These are phyloP conservation scores for Eustalomyia histrio DNA, from an alignment of 2,888 invertebrate genomes.

Conservation along the genomic window DNA sequence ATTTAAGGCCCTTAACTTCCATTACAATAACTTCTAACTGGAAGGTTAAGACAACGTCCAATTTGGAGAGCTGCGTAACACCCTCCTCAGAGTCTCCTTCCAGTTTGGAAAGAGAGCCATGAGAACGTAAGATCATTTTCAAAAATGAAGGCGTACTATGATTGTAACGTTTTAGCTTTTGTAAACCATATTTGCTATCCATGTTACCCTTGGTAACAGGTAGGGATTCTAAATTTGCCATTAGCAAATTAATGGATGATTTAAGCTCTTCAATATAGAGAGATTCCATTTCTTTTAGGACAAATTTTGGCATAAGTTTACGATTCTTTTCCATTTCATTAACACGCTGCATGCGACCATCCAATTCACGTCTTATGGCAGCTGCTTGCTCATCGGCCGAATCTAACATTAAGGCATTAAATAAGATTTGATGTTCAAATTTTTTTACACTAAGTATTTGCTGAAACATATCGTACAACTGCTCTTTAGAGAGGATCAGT, in stretches of 20 bases:
- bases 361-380: slow-evolving; percentile 98
- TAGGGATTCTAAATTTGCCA: slow-evolving; percentile 99
- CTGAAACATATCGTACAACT: slow-evolving; percentile 99
- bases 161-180: slow-evolving; percentile 98
- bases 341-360: slow-evolving; percentile 97
- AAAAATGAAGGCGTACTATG: slow-evolving; percentile 83
- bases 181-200: slow-evolving; percentile 97
- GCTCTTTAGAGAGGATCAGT: slow-evolving; percentile 98
- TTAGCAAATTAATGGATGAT: slow-evolving; percentile 97
- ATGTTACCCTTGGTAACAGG: slow-evolving; percentile 99
- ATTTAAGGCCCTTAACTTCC: slow-evolving; percentile 99
- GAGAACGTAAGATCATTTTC: slow-evolving; percentile 85
- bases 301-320: slow-evolving; percentile 99
- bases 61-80: slow-evolving; percentile 97
- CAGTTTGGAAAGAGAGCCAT: slow-evolving; percentile 94
- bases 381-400: slow-evolving; percentile 99
- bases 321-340: slow-evolving; percentile 99
- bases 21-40: slow-evolving; percentile 99
- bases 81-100: slow-evolving; percentile 97
- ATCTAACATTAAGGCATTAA: slow-evolving; percentile 98
- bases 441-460: slow-evolving; percentile 99
- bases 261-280: slow-evolving; percentile 99
- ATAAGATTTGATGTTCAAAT: slow-evolving; percentile 99
- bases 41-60: slow-evolving; percentile 98
- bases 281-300: slow-evolving; percentile 99